Evolutionary conservation across 2,113 vertebrate species (phyloP), one percentile per base, ranked within the genome.

Genomic region (Trogon surrucura): DNA sequence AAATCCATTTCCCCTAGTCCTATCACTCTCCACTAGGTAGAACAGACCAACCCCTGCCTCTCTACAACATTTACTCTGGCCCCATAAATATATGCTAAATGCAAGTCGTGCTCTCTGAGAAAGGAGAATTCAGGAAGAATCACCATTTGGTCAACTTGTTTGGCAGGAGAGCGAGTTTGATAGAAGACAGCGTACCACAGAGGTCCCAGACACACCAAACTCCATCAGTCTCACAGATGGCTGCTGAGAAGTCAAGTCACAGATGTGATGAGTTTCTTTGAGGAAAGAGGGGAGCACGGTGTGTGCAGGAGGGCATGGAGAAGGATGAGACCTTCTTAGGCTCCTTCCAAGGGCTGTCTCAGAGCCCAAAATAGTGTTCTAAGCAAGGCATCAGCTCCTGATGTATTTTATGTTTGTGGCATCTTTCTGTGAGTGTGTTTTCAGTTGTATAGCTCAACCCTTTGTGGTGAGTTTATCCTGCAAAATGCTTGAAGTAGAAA

Each of bases 281-380:
- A 65, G 36, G 36, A 36, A 36, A 36, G 36, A 36, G 23, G 38
- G 12, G 29, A 86, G n/a, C 0, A 2, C 0, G 1, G 19, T 0
- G 0, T 21, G 13, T 0, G 6, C 41, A 30, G 44, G 17, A 78
- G 32, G 13, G 12, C 6, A 11, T 8, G 23, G 25, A 8, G 13
- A 79, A 72, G 45, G 45, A 11, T 26, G 23, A 6, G 19, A 53
- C 7, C 25, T 10, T 41, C 48, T 54, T 50, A 21, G 50, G 45
- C 32, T 34, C 44, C 22, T 64, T 71, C 27, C 26, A 45, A 58
- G 36, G 30, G 30, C 61, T 89, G 14, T 38, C 48, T 64, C 29
- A 82, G 69, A 79, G 21, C 5, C 38, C 65, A 57, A 1, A 47
- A 32, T 45, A 54, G 17, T 16, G 5, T 14, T 32, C 27, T 34